These are phyloP conservation scores for Halichondria panicea DNA, from an alignment of 37 sponge, comb jelly and placozoan genomes.

Conservation along the genomic window DNA sequence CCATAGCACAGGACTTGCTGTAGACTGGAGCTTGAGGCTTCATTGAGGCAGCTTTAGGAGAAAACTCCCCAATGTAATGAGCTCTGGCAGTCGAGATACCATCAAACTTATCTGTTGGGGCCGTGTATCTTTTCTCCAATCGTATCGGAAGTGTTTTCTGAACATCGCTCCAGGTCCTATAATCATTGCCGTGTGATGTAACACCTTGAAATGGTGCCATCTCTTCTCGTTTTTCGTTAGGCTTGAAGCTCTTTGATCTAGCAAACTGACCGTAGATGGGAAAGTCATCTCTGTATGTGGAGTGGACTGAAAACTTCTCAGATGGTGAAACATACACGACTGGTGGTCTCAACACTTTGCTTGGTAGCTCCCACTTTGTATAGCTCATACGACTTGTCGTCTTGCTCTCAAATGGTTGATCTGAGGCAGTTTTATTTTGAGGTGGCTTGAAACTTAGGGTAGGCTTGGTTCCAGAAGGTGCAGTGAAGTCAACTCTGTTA, in stretches of 20 bases:
- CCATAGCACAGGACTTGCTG: constrained; percentile 13
- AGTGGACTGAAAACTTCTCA: constrained; percentile 44
- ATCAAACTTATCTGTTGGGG: constrained; percentile 65
- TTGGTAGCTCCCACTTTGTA: constrained; percentile 57
- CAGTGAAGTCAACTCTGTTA: constrained; percentile 42
- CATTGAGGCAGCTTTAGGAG: constrained; percentile 23
- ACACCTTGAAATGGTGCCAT: constrained; percentile 24
- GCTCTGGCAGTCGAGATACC: constrained; percentile 52
- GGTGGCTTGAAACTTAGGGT: constrained; percentile 44
- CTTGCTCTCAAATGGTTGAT: constrained; percentile 48
- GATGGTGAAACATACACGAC: constrained; percentile 51
- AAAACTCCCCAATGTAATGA: constrained; percentile 50
- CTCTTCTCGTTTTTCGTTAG: constrained; percentile 5
- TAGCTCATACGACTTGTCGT: constrained; percentile 36
- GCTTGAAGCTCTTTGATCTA: constrained; percentile 36
- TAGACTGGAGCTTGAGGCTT: constrained; percentile 34
- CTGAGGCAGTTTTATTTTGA: constrained; percentile 9
- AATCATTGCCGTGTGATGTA: constrained; percentile 55
- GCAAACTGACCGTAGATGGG: constrained; percentile 36
- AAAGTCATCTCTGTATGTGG: constrained; percentile 42
- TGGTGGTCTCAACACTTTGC: constrained; percentile 47
- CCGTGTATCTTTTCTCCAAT: constrained; percentile 39
- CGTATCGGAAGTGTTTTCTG: constrained; percentile 16
- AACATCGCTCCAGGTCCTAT: constrained; percentile 45
- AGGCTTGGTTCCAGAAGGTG: constrained; percentile 25